phyloP scores from a whole-genome alignment of 1,140 invertebrate genomes.

The Archegozetes longisetosus region DNA sequence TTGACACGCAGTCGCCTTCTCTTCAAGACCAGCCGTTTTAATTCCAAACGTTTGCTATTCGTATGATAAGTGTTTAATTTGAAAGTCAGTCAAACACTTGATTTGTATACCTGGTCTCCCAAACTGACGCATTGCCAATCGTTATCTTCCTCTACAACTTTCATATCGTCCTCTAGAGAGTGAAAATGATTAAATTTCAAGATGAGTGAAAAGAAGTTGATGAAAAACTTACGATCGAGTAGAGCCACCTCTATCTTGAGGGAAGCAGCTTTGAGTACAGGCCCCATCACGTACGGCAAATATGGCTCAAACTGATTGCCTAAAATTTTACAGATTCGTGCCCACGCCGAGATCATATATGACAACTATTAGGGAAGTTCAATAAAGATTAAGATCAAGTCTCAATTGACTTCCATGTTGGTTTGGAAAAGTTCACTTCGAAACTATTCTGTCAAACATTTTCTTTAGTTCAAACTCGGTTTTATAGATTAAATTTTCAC shows the following conservation, averaged over 20 bases:
- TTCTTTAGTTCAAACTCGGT: too few species aligned
- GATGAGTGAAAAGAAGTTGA: neutral
- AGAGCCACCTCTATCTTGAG: constrained; percentile 95
- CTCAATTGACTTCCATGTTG: too few species aligned
- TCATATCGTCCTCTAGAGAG: constrained; percentile 33
- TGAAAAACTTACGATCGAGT: constrained; percentile 49
- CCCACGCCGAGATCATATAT: constrained; percentile 97
- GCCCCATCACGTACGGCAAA: constrained; percentile 90
- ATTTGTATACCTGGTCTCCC: constrained; percentile 70
- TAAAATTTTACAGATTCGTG: constrained; percentile 92
- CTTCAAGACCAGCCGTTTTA: constrained; percentile 62
- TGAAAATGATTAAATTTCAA: constrained; percentile 7
- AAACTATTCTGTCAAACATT: too few species aligned
- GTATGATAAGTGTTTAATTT: neutral
- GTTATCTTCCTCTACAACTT: constrained; percentile 64
- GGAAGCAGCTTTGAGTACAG: constrained; percentile 83
- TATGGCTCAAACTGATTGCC: constrained; percentile 91
- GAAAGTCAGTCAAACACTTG: too few species aligned
- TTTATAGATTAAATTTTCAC: too few species aligned
- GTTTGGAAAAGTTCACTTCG: too few species aligned
- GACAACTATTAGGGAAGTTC: constrained; percentile 47
- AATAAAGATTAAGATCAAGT: too few species aligned
- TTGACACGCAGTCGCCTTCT: constrained; percentile 96
- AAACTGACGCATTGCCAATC: constrained; percentile 97
- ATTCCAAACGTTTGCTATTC: constrained; percentile 40